Base-by-base conservation (phyloP, 2,888 invertebrate species). In the Thysanoteuthis rhombus region DNA sequence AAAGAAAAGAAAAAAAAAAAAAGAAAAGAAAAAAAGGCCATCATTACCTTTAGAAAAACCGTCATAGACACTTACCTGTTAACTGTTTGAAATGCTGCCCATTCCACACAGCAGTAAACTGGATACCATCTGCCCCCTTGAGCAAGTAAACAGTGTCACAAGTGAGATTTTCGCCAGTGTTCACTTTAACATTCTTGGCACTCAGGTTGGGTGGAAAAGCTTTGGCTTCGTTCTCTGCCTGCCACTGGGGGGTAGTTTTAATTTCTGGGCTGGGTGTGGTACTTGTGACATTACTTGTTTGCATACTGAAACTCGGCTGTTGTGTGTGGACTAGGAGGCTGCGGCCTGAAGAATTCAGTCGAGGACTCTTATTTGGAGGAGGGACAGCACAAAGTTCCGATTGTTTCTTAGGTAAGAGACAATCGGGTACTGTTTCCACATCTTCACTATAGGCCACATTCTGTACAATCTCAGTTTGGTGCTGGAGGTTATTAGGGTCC, bases 111-210 rank as follows among this genome's bases (percentile, higher is more conserved):
- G 42, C 91, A 32, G 91, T 91, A 42, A 91, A 42, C 36, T 39
- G 32, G 36, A 94, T 93, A 75, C 95, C 95, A 38, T 94, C 47
- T 32, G 92, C 93, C 93, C 94, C 94, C 5, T 93, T 93, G 32
- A 95, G 94, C 38, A 95, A 90, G 93, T 95, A 95, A 22, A 94
- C 94, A 92, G 94, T 94, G 8, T 94, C 94, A 32, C 95, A 94
- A 93, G 95, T 94, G 93, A 95, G 94, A 90, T 95, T 94, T 28
- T 94, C 95, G 45, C 95, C 95, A 36, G 94, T 94, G 92, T 94
- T 94, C 22, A 95, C 58, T 25, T 94, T 94, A 8, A 95, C 95
- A 10, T 38, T 75, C 28, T 89, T 75, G 75, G 1, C n/a, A 75
- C n/a, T 75, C 75, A 39, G 22, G 38, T 58, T 38, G 93, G 39